Evolutionary conservation across 2,888 invertebrate genomes (phyloP).

Genomic region (Latheticus oryzae): DNA sequence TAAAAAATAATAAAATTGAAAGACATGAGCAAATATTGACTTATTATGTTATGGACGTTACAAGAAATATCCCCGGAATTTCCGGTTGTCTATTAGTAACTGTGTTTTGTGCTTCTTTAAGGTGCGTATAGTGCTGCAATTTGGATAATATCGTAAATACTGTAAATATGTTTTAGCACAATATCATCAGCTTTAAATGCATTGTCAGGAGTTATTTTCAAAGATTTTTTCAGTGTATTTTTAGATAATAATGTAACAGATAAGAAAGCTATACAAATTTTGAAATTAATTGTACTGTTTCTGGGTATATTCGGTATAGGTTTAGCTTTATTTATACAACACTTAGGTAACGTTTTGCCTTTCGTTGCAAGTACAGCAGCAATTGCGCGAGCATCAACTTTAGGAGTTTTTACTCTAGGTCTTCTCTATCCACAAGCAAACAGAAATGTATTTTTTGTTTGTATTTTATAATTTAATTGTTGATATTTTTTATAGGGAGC

Average conservation of each 20-base stretch:
- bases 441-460: conserved; percentile 69
- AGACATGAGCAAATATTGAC: conserved; percentile 73
- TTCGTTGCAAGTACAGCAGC: conserved; percentile 49
- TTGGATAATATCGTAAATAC: too few species aligned
- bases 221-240: conserved; percentile 3
- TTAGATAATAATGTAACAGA: conserved; percentile 2
- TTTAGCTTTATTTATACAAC: conserved; percentile 4
- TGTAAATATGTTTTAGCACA: conserved; percentile 2
- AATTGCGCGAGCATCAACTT: conserved; percentile 73
- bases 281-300: conserved; percentile 1
- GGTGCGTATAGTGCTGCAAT: too few species aligned
- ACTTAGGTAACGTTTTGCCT: conserved; percentile 11
- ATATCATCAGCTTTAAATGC: conserved; percentile 16
- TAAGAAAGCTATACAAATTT: conserved; percentile 2
- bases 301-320: conserved; percentile 1
- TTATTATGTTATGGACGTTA: conserved; percentile 78
- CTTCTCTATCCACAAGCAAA: conserved; percentile 76
- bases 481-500: conserved; percentile 13
- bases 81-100: conserved; percentile 81
- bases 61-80: conserved; percentile 74
- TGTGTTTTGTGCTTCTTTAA: conserved; percentile 78
- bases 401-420: conserved; percentile 76
- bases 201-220: conserved; percentile 12
- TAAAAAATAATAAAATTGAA: conserved; percentile 68
- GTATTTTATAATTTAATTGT: too few species aligned